Conservation (phyloP, 2,797 vertebrate genomes). For the Leucoraja ocellata region DNA sequence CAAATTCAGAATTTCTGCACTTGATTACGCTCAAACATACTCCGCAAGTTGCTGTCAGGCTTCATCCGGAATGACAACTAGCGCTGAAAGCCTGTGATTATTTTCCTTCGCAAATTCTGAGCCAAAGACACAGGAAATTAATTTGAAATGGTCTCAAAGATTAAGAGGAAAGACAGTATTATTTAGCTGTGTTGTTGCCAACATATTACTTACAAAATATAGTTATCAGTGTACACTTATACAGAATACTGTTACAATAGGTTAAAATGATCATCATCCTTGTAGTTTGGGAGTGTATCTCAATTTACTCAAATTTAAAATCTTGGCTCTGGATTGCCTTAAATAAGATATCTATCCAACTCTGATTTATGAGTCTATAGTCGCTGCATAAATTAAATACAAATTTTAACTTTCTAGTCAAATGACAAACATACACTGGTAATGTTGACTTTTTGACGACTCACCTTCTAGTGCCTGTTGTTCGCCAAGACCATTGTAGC, state of each 20-base stretch:
- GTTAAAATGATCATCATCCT: neutral
- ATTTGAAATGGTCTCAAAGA: neutral
- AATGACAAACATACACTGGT: neutral
- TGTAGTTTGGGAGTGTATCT: neutral
- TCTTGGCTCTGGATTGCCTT: neutral
- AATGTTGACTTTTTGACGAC: constrained; percentile 48
- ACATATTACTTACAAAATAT: neutral
- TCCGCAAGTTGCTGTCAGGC: too few relatives aligned
- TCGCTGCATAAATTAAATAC: neutral
- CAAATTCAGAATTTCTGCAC: too few relatives aligned
- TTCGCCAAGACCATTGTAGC: constrained; percentile 71
- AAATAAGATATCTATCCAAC: neutral
- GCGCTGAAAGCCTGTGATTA: too few relatives aligned
- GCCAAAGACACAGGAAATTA: neutral
- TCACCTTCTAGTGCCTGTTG: constrained; percentile 80
- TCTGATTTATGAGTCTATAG: neutral
- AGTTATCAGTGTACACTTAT: neutral
- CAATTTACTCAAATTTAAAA: neutral
- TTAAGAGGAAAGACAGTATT: neutral
- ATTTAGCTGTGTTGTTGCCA: neutral
- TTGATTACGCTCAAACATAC: too few relatives aligned
- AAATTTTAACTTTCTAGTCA: neutral
- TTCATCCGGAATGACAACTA: too few relatives aligned
- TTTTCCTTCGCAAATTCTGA: too few relatives aligned
- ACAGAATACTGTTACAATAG: neutral